Evolutionary conservation across 1,140 invertebrate genomes (phyloP).

Genomic region (Triops cancriformis): DNA sequence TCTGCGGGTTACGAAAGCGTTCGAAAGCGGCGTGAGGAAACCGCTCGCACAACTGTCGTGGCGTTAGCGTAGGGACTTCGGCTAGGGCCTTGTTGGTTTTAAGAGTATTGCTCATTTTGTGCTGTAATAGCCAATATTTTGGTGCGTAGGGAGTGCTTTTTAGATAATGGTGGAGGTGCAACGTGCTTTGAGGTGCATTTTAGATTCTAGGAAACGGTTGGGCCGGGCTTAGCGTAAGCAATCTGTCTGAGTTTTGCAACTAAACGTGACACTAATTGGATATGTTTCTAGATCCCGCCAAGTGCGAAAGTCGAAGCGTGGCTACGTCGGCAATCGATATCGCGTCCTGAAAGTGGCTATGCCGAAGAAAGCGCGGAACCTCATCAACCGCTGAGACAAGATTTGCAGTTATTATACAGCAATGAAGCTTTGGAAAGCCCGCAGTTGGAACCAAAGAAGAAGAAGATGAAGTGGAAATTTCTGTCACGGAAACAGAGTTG

Average conservation of each 20-base stretch:
- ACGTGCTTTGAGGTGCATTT: not conserved
- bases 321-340: not conserved
- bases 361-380: not conserved
- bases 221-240: not conserved
- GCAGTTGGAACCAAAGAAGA: not conserved
- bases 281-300: not conserved
- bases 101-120: too few species aligned
- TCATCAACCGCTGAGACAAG: not conserved
- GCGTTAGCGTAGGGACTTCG: too few species aligned
- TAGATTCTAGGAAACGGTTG: not conserved
- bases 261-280: not conserved
- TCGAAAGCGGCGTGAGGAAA: too few species aligned
- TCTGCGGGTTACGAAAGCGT: too few species aligned
- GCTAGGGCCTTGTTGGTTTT: too few species aligned
- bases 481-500: not conserved
- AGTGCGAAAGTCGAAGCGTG: not conserved
- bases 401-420: not conserved
- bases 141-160: too few species aligned
- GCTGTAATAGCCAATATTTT: too few species aligned
- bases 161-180: not conserved
- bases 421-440: not conserved
- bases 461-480: not conserved
- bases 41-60: too few species aligned
- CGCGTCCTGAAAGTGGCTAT: not conserved
- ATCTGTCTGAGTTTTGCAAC: not conserved